Percentiles rank a stretch among this genome's conserved stretches.
Conservation (phyloP, 2,888 invertebrate genomes). For the Phlogophora meticulosa region DNA sequence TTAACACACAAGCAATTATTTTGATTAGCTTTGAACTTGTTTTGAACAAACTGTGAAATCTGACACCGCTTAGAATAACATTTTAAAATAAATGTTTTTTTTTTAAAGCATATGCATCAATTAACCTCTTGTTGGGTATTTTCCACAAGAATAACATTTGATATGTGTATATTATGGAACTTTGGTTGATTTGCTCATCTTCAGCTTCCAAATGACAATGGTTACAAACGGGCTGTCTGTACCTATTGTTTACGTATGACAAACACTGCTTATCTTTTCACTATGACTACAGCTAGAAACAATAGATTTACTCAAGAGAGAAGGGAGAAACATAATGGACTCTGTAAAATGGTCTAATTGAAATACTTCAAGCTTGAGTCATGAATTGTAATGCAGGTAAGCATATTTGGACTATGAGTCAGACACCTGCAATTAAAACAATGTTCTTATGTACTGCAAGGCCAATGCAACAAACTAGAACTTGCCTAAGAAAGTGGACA, state of each 20-base stretch:
- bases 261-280: background rate
- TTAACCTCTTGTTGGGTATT: background rate
- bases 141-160: background rate
- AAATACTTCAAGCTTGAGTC: slow-evolving; percentile 21
- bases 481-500: background rate
- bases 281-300: background rate
- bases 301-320: background rate
- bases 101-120: background rate
- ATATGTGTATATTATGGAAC: background rate
- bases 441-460: slow-evolving; percentile 13
- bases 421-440: slow-evolving; percentile 16
- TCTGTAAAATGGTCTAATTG: background rate
- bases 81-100: background rate
- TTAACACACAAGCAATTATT: slow-evolving; percentile 13
- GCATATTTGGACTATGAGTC: slow-evolving; percentile 37
- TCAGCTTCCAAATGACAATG: background rate
- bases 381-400: slow-evolving; percentile 4
- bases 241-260: no score
- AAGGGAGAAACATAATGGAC: background rate
- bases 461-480: background rate
- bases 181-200: background rate
- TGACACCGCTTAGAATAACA: background rate
- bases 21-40: background rate
- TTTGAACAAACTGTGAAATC: background rate
- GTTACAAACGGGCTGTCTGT: no score